These are phyloP conservation scores for Steinernema khuongi DNA, from an alignment of 1,140 invertebrate species.

Conservation along the genomic window DNA sequence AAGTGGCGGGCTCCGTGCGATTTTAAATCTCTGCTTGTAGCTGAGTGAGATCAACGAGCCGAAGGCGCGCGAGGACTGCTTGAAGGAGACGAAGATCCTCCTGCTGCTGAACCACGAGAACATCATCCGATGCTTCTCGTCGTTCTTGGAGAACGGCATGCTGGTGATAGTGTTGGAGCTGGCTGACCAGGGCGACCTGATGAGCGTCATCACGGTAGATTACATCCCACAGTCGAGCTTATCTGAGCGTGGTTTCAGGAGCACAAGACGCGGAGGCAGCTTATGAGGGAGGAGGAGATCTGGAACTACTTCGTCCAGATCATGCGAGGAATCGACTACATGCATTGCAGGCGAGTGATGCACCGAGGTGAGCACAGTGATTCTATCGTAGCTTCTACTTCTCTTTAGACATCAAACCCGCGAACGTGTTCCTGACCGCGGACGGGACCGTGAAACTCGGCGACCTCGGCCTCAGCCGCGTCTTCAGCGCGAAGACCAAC, in stretches of 20 bases:
- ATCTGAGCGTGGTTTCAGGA: slow-evolving; percentile 58
- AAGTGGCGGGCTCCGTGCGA: background rate
- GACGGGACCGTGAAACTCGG: slow-evolving; percentile 72
- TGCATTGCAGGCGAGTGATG: slow-evolving; percentile 70
- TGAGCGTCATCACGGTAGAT: slow-evolving; percentile 66
- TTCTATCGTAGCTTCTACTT: background rate
- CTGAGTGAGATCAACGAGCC: slow-evolving; percentile 59
- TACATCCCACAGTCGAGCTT: slow-evolving; percentile 17
- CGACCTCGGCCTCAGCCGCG: slow-evolving; percentile 71
- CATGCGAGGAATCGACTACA: slow-evolving; percentile 68
- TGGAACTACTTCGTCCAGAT: slow-evolving; percentile 77
- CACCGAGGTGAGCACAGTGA: slow-evolving; percentile 65
- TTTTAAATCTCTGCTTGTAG: background rate
- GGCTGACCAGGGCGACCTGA: slow-evolving; percentile 73
- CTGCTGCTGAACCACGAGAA: slow-evolving; percentile 74
- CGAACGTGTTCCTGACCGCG: slow-evolving; percentile 73
- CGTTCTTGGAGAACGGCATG: slow-evolving; percentile 71
- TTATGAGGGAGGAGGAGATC: slow-evolving; percentile 71
- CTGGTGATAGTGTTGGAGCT: slow-evolving; percentile 73
- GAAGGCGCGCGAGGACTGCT: slow-evolving; percentile 68
- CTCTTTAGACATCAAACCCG: slow-evolving; percentile 71
- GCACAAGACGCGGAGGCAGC: slow-evolving; percentile 66
- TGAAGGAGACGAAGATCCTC: slow-evolving; percentile 69
- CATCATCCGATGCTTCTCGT: slow-evolving; percentile 70
- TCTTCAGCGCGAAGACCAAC: slow-evolving; percentile 67